Evolutionary conservation across 2,797 vertebrate species (phyloP).

Genomic region (Oreochromis grahami): DNA sequence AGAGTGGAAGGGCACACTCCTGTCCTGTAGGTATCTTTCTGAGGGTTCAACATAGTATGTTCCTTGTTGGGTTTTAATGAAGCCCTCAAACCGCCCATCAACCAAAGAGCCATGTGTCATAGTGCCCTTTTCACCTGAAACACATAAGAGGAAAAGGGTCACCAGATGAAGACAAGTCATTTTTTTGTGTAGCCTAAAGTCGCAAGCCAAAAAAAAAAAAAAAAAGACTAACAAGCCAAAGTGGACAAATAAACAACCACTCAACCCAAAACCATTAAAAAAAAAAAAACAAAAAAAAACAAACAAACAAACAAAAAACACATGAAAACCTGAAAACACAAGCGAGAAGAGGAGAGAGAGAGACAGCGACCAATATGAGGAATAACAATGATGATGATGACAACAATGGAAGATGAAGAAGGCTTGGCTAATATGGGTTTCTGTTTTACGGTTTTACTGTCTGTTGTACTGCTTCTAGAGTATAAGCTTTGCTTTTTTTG

Average conservation of each 20-base stretch:
- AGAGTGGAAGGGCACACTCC: slow-evolving; percentile 86
- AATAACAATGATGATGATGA: neutral
- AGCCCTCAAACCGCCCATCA: slow-evolving; percentile 95
- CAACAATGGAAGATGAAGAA: neutral
- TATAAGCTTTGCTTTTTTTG: neutral
- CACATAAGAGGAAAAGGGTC: neutral
- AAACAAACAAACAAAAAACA: neutral
- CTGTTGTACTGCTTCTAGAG: neutral
- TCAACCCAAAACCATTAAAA: neutral
- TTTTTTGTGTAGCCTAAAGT: neutral
- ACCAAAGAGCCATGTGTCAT: slow-evolving; percentile 91
- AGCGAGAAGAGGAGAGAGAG: neutral
- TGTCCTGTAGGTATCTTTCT: slow-evolving; percentile 89
- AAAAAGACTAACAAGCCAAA: neutral
- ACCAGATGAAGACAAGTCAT: neutral
- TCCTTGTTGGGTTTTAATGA: slow-evolving; percentile 89
- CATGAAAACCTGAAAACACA: neutral
- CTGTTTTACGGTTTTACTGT: neutral
- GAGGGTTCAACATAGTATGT: slow-evolving; percentile 94
- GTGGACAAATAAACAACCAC: neutral
- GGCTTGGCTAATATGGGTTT: neutral
- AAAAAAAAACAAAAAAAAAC: neutral
- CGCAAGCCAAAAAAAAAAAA: neutral
- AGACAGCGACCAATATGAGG: fast-evolving
- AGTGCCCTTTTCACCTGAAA: slow-evolving; percentile 88